These are phyloP conservation scores for Lacanobia wlatinum DNA, from an alignment of 2,888 invertebrate species.

Conservation along the genomic window DNA sequence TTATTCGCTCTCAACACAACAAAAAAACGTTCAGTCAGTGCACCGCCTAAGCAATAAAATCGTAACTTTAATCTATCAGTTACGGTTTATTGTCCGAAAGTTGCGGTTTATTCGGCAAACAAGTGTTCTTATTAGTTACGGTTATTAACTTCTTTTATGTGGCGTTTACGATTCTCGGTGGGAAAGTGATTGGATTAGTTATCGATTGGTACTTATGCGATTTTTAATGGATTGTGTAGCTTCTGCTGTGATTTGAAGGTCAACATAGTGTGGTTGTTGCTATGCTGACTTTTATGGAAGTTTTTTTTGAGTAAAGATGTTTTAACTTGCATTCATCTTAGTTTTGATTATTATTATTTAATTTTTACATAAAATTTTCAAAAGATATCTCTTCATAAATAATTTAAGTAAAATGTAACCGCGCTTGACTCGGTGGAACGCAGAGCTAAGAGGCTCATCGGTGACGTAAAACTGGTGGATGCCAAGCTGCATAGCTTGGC, in stretches of 20 bases:
- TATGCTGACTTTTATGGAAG: no score
- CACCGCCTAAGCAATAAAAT: constrained; percentile 60
- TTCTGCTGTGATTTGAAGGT: background rate
- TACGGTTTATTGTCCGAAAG: constrained; percentile 69
- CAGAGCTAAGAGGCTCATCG: no score
- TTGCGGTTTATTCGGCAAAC: constrained; percentile 71
- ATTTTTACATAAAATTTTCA: no score
- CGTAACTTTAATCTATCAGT: constrained; percentile 59
- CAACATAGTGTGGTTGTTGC: background rate
- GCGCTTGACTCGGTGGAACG: no score
- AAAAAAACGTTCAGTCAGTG: background rate
- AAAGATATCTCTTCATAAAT: no score
- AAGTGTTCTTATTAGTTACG: constrained; percentile 63
- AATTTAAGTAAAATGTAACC: no score
- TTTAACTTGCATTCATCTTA: no score
- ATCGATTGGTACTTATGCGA: constrained; percentile 32
- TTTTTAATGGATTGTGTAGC: constrained; percentile 20
- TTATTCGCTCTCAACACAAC: no score
- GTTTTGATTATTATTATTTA: no score
- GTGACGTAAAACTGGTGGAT: no score
- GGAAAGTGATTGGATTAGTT: constrained; percentile 52
- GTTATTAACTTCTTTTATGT: constrained; percentile 61
- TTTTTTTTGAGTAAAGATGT: no score
- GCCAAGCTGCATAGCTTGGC: no score
- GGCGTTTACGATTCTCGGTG: constrained; percentile 56